These are phyloP conservation scores for Lagodon rhomboides DNA, from an alignment of 2,797 vertebrate genomes.

Conservation along the genomic window DNA sequence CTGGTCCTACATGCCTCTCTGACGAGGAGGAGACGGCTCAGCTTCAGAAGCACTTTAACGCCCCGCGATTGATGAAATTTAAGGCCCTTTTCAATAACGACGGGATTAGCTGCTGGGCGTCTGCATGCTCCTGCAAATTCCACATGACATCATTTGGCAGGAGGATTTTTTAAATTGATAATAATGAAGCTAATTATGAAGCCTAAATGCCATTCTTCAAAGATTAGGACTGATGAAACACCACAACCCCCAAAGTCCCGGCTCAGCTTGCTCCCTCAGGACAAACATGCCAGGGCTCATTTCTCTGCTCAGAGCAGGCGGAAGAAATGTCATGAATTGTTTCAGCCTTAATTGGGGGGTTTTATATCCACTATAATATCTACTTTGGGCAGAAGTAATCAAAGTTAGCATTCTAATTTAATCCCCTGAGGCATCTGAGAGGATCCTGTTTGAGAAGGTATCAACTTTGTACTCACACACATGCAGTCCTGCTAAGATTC, in stretches of 20 bases:
- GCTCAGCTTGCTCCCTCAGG: slow-evolving; percentile 4
- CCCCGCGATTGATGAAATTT: slow-evolving; percentile 45
- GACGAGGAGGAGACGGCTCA: slow-evolving; percentile 9
- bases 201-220: slow-evolving; percentile 36
- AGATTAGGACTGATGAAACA: slow-evolving; percentile 28
- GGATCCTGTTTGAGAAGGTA: neutral
- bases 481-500: neutral
- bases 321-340: slow-evolving; percentile 10
- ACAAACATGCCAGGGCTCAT: slow-evolving; percentile 31
- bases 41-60: slow-evolving; percentile 37
- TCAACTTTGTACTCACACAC: neutral
- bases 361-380: neutral
- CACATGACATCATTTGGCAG: slow-evolving; percentile 39
- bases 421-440: neutral
- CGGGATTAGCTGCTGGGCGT: slow-evolving; percentile 37
- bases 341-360: neutral
- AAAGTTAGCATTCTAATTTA: neutral
- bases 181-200: slow-evolving; percentile 46
- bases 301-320: neutral
- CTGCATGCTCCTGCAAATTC: slow-evolving; percentile 35
- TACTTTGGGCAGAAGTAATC: neutral
- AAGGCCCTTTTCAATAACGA: slow-evolving; percentile 20
- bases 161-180: slow-evolving; percentile 17
- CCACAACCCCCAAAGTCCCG: slow-evolving; percentile 12
- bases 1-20: slow-evolving; percentile 2